Conservation (phyloP, 2,888 invertebrate genomes). For the Kuschelorhynchus macadamiae region DNA sequence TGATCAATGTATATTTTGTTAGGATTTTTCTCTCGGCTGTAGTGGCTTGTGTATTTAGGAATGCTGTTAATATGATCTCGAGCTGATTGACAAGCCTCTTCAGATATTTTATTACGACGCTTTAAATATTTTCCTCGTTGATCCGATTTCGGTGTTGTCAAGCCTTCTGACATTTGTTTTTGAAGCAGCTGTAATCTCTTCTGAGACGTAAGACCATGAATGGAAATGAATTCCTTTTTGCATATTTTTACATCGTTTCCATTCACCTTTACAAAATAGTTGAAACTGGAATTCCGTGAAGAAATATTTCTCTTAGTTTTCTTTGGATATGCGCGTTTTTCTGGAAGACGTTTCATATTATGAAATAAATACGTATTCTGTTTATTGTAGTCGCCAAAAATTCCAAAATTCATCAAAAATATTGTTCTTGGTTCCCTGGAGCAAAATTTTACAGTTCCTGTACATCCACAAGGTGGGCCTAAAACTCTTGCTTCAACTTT, state of each 20-base stretch:
- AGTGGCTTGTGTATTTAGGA: slow-evolving; percentile 37
- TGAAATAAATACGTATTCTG: slow-evolving; percentile 49
- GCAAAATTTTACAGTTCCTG: slow-evolving; percentile 36
- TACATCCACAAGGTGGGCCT: slow-evolving; percentile 20
- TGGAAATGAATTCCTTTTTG: slow-evolving; percentile 28
- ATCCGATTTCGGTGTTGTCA: slow-evolving; percentile 37
- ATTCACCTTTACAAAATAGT: slow-evolving; percentile 45
- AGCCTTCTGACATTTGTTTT: slow-evolving; percentile 37
- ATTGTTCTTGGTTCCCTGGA: slow-evolving; percentile 21
- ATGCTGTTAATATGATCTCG: slow-evolving; percentile 44
- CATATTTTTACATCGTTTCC: slow-evolving; percentile 7
- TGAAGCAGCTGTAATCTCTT: slow-evolving; percentile 20
- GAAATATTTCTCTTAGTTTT: slow-evolving; percentile 38
- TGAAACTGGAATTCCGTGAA: slow-evolving; percentile 26
- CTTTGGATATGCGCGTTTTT: slow-evolving; percentile 44
- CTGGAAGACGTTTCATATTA: slow-evolving; percentile 22
- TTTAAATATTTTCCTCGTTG: slow-evolving; percentile 39
- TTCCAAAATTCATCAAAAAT: slow-evolving; percentile 44
- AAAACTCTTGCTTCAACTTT: slow-evolving; percentile 9
- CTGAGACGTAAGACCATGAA: slow-evolving; percentile 30
- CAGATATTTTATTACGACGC: slow-evolving; percentile 32
- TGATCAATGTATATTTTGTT: slow-evolving; percentile 17
- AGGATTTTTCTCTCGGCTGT: slow-evolving; percentile 41
- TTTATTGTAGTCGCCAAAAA: slow-evolving; percentile 41
- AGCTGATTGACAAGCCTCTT: slow-evolving; percentile 24